phyloP scores from a whole-genome alignment of 1,140 invertebrate genomes.

The Leptopilina clavipes region DNA sequence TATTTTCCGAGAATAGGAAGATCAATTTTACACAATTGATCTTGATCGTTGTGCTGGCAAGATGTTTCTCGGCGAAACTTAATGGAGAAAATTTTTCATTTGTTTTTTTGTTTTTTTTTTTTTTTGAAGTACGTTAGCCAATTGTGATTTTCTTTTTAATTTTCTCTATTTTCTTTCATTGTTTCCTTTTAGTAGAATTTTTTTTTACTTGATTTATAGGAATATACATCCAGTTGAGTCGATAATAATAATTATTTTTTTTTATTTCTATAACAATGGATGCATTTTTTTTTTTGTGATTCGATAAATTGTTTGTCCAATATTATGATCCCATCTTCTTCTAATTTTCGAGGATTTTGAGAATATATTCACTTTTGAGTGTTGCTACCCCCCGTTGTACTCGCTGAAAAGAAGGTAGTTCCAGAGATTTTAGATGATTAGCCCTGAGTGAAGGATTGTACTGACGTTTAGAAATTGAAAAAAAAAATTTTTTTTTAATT shows the following conservation, averaged over 20 bases:
- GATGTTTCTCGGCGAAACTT: slow-evolving; percentile 4
- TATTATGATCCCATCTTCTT: slow-evolving; percentile 33
- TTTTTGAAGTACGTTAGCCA: no score
- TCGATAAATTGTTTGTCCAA: slow-evolving; percentile 43
- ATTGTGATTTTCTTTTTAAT: not conserved
- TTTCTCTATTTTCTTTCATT: not conserved
- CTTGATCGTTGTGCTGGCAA: slow-evolving; percentile 4
- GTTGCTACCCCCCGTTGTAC: slow-evolving; percentile 65
- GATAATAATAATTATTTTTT: no score
- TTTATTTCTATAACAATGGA: slow-evolving; percentile 28
- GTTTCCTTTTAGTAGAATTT: no score
- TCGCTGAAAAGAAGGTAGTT: slow-evolving; percentile 69
- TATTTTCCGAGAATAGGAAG: not conserved
- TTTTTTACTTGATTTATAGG: no score
- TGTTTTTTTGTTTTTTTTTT: no score
- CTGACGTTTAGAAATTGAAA: slow-evolving; percentile 6
- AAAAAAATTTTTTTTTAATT: no score
- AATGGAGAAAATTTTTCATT: slow-evolving; percentile 1
- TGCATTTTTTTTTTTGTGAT: slow-evolving; percentile 43
- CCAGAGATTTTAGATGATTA: slow-evolving; percentile 49
- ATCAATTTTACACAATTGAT: slow-evolving; percentile 12
- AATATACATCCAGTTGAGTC: not conserved
- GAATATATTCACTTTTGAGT: slow-evolving; percentile 62
- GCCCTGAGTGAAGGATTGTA: not conserved
- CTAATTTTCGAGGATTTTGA: slow-evolving; percentile 45